Evolutionary conservation across 2,797 vertebrate species (phyloP).

Genomic region (Gymnoscopelus braueri): DNA sequence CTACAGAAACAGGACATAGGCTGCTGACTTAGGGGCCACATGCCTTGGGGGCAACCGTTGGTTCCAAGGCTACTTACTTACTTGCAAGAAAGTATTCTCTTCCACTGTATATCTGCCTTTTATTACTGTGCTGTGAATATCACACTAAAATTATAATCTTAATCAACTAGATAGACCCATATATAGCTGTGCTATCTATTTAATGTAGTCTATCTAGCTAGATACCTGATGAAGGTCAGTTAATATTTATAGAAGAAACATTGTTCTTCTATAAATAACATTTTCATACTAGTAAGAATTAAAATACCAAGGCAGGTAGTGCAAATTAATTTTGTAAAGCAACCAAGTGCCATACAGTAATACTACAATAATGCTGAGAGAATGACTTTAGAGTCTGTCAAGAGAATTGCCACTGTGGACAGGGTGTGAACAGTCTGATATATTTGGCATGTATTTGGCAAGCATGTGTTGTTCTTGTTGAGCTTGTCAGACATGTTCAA

Average conservation of each 20-base stretch:
- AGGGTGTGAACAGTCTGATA: too few relatives aligned
- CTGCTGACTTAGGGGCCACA: too few relatives aligned
- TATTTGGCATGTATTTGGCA: constrained; percentile 38
- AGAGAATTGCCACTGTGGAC: too few relatives aligned
- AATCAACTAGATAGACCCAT: too few relatives aligned
- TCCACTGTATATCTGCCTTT: neutral
- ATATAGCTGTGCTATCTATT: too few relatives aligned
- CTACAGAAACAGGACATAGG: too few relatives aligned
- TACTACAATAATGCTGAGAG: neutral
- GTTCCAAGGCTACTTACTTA: neutral
- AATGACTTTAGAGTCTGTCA: too few relatives aligned
- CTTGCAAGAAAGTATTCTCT: neutral
- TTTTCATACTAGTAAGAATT: neutral
- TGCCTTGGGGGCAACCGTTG: too few relatives aligned
- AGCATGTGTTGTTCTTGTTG: constrained; percentile 63
- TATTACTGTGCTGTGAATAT: neutral
- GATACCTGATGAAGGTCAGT: too few relatives aligned
- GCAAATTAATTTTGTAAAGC: neutral
- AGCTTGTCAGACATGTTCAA: constrained; percentile 71
- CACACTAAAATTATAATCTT: constrained; percentile 47
- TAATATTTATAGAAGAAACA: too few relatives aligned
- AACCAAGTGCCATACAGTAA: neutral
- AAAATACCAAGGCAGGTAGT: neutral
- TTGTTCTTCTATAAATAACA: too few relatives aligned
- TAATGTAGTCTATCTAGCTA: too few relatives aligned